phyloP scores from a whole-genome alignment of 2,113 vertebrate species.

The Leptosomus discolor region DNA sequence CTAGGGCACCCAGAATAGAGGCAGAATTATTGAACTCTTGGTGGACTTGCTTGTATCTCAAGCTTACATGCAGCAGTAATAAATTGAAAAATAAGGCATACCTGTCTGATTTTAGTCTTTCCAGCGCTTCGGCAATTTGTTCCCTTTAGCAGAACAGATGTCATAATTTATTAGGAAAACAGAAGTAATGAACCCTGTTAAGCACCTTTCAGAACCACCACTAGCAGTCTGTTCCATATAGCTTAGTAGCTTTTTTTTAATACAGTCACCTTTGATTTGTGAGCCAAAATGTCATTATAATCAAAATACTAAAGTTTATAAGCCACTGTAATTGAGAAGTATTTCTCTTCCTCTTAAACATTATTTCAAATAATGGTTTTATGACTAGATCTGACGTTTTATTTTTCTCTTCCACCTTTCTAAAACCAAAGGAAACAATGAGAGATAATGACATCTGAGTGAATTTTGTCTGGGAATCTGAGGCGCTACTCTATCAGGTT shows the following conservation, averaged over 20 bases:
- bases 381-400: neutral
- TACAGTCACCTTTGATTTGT: neutral
- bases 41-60: neutral
- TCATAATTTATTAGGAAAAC: neutral
- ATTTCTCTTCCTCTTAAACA: neutral
- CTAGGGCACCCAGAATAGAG: neutral
- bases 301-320: neutral
- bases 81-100: neutral
- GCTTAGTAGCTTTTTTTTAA: neutral
- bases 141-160: neutral
- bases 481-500: neutral
- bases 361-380: neutral
- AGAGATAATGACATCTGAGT: neutral
- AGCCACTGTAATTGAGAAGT: neutral
- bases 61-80: neutral
- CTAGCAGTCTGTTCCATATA: neutral
- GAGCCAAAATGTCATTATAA: neutral
- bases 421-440: neutral
- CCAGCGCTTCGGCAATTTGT: neutral
- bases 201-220: neutral
- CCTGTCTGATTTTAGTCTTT: neutral
- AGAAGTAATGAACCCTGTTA: neutral
- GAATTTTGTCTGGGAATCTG: neutral
- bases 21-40: neutral
- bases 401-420: neutral